These are phyloP conservation scores for Calameuta filiformis DNA, from an alignment of 2,888 invertebrate species.

Conservation along the genomic window DNA sequence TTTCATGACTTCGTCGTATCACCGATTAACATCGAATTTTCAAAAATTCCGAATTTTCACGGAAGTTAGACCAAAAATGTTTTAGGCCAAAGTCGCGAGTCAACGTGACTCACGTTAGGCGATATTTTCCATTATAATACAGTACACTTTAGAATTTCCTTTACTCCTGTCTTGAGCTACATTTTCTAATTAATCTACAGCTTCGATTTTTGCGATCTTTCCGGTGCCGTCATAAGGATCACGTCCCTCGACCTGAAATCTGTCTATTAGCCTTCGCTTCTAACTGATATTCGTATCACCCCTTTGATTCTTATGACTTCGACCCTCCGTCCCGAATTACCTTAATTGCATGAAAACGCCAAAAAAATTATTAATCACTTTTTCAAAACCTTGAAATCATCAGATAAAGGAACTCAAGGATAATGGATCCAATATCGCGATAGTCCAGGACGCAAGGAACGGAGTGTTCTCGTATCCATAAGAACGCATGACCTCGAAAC, in stretches of 20 bases:
- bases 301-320: not conserved
- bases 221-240: not conserved
- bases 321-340: not conserved
- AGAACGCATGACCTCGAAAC: not conserved
- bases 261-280: not conserved
- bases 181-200: not conserved
- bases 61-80: constrained; percentile 16
- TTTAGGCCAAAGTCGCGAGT: constrained; percentile 11
- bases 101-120: not conserved
- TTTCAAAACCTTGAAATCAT: not conserved
- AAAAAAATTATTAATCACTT: not conserved
- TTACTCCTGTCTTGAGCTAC: not conserved
- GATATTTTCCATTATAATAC: not conserved
- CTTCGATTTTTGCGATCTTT: not conserved
- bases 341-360: not conserved
- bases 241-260: not conserved
- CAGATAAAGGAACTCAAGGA: not conserved
- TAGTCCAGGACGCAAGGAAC: not conserved
- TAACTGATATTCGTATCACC: not conserved
- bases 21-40: constrained; percentile 9
- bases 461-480: not conserved
- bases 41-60: constrained; percentile 1
- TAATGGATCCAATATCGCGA: not conserved
- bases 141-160: not conserved
- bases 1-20: not conserved